Conservation (phyloP, 2,113 vertebrate genomes). For the human region DNA sequence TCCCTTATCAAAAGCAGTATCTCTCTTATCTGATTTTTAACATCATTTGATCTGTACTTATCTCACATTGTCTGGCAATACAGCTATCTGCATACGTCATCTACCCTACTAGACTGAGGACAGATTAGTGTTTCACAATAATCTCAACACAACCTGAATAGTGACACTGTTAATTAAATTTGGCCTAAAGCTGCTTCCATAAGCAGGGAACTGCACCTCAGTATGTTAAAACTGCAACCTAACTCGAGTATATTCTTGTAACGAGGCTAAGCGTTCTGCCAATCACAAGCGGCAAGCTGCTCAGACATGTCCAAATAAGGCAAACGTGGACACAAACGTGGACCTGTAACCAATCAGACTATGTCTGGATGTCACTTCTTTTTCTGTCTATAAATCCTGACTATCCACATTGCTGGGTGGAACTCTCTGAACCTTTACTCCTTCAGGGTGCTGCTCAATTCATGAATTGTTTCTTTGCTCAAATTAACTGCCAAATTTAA, state of each 20-base stretch:
- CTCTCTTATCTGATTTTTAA: not conserved
- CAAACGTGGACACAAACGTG: not conserved
- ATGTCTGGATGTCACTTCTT: not conserved
- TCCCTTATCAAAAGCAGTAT: not conserved
- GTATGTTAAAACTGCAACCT: not conserved
- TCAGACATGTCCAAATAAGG: not conserved
- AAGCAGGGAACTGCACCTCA: not conserved
- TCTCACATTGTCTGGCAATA: not conserved
- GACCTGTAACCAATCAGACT: not conserved
- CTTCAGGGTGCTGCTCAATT: not conserved
- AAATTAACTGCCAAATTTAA: not conserved
- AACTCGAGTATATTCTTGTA: not conserved
- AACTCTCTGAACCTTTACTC: not conserved
- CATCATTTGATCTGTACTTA: not conserved
- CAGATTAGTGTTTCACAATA: not conserved
- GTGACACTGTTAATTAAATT: not conserved
- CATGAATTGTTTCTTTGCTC: not conserved
- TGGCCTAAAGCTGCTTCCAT: not conserved
- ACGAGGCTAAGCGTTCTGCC: not conserved
- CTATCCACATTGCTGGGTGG: not conserved
- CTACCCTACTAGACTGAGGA: slow-evolving; percentile 9
- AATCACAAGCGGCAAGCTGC: not conserved
- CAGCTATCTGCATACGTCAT: not conserved
- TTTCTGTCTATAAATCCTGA: not conserved
- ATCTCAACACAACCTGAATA: slow-evolving; percentile 12